Evolutionary conservation across 92 coral and sea anemone species (phyloP), one percentile per base, ranked within the genome.

Genomic region (Epizoanthus fatuus): DNA sequence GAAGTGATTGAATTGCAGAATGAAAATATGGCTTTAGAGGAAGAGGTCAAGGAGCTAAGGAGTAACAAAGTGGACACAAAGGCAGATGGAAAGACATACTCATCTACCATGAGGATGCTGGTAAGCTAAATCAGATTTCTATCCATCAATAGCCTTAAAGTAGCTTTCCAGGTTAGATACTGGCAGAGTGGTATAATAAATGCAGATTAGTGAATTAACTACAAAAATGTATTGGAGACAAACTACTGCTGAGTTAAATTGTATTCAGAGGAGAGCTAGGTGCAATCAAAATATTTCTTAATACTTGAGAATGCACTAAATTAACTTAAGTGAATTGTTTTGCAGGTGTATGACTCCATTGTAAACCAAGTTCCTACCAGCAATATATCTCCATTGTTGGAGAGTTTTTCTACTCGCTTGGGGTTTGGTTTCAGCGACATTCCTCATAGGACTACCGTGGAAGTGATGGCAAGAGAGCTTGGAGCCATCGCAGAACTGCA

Each of bases 351-450:
- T 68, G 73, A 68, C 29, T 4, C 73, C 5, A 25, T 68, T 6
- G 51, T 68, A 11, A 35, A 68, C 13, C 73, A 68, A 42, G 73
- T 17, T 17, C 73, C 44, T n/a, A 68, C 38, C 20, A 42, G 45
- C 44, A 68, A 68, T 17, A 42, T 68, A 16, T 42, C 44, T 68
- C 73, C 73, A 35, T 42, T 68, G 44, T 15, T 68, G 44, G 44
- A 35, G 44, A 35, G 45, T 25, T 35, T 35, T 35, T 17, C 40
- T 5, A 35, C 12, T 8, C 73, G 5, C 4, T 35, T 68, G 22
- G 73, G 16, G 15, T 15, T 68, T 68, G 7, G 20, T 6, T 14
- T 68, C 51, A 7, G 20, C 29, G 73, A 68, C 11, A 63, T 63
- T 63, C 68, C 68, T 12, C 25, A 32, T 12, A 63, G 37, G 10